phyloP scores from a whole-genome alignment of 2,797 vertebrate species.

The Myotis pilosus region DNA sequence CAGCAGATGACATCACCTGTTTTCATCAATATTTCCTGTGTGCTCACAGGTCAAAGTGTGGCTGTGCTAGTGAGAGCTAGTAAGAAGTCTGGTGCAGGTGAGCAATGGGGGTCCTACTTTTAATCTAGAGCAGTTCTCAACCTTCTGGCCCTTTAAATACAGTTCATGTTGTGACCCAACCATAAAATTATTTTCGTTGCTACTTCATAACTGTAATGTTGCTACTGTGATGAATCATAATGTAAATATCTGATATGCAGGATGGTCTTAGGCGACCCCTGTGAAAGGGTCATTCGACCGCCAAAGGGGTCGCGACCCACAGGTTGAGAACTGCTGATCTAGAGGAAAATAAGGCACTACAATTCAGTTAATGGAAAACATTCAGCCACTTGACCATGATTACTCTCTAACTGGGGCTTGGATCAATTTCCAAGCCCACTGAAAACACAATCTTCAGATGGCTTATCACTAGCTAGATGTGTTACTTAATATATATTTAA shows the following conservation, averaged over 20 bases:
- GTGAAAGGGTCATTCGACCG: no score
- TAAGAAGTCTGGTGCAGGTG: slow-evolving; percentile 44
- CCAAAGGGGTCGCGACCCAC: no score
- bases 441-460: background rate
- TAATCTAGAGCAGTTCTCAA: background rate
- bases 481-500: background rate
- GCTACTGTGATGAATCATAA: no score
- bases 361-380: background rate
- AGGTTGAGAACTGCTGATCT: background rate
- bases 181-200: no score
- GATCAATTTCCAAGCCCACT: background rate
- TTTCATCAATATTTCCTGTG: slow-evolving; percentile 78
- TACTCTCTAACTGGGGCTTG: background rate
- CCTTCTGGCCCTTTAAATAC: no score
- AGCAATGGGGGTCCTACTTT: slow-evolving; percentile 12
- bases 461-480: background rate
- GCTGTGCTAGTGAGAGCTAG: slow-evolving; percentile 61
- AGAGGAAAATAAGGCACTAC: background rate
- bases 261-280: no score
- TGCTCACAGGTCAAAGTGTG: slow-evolving; percentile 71
- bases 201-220: no score
- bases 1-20: slow-evolving; percentile 66
- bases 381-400: background rate
- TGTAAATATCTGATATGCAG: no score
- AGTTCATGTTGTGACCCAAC: no score